Conservation (phyloP, 2,113 vertebrate genomes). For the Myrmophylax atrothorax region DNA sequence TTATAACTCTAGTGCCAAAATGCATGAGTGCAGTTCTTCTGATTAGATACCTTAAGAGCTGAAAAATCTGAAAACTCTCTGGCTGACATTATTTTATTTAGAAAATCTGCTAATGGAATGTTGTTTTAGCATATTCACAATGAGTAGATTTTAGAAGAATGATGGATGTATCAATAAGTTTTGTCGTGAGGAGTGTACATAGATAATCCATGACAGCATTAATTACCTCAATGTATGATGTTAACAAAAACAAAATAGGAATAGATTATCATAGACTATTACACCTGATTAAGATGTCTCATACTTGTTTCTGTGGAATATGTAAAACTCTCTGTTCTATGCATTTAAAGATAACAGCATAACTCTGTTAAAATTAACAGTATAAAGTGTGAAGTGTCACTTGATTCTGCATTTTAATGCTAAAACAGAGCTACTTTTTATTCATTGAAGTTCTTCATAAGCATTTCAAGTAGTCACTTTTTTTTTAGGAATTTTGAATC, state of each 20-base stretch:
- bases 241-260: conserved; percentile 29
- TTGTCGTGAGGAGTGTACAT: neutral
- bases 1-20: conserved; percentile 62
- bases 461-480: neutral
- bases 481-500: conserved; percentile 22
- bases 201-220: neutral
- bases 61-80: conserved; percentile 48
- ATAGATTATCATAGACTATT: conserved; percentile 51
- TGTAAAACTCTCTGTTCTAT: conserved; percentile 29
- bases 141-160: neutral
- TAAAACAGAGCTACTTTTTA: conserved; percentile 49
- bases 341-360: conserved; percentile 37
- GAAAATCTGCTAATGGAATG: conserved; percentile 5
- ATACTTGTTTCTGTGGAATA: conserved; percentile 34
- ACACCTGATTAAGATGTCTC: conserved; percentile 61
- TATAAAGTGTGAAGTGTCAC: conserved; percentile 68
- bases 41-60: conserved; percentile 55
- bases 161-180: neutral
- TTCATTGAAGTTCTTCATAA: conserved; percentile 39
- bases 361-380: conserved; percentile 65
- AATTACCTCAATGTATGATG: neutral
- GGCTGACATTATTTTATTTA: conserved; percentile 44
- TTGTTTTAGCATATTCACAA: neutral
- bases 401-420: conserved; percentile 63
- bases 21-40: conserved; percentile 21